Percentiles rank a stretch among this genome's conserved stretches.
These are phyloP conservation scores for Sminthurinus aureus DNA, from an alignment of 2,888 invertebrate species.

Conservation along the genomic window DNA sequence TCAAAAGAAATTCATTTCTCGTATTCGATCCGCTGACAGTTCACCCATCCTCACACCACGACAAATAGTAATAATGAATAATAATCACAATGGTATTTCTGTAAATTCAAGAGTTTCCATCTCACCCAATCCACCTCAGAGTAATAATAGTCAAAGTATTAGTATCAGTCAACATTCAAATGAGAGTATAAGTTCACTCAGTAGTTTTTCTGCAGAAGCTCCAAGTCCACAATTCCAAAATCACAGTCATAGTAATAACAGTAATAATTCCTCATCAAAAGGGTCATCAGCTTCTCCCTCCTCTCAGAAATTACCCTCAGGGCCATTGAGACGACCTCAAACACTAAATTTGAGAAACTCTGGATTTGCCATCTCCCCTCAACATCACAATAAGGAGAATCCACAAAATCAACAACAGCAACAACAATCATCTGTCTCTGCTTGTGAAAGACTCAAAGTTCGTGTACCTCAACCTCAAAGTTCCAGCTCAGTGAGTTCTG, in stretches of 20 bases:
- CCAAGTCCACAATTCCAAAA: slow-evolving; percentile 46
- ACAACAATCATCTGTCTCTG: slow-evolving; percentile 26
- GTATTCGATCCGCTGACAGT: slow-evolving; percentile 58
- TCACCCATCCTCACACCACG: slow-evolving; percentile 55
- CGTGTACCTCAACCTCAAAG: slow-evolving; percentile 43
- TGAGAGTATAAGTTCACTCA: slow-evolving; percentile 58
- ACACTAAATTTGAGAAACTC: slow-evolving; percentile 26
- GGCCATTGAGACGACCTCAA: slow-evolving; percentile 26
- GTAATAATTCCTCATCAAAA: neutral
- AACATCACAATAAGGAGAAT: neutral
- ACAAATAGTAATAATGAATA: slow-evolving; percentile 24
- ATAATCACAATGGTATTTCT: slow-evolving; percentile 18
- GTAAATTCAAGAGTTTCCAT: slow-evolving; percentile 7
- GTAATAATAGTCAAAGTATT: slow-evolving; percentile 27
- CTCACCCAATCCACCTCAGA: slow-evolving; percentile 11
- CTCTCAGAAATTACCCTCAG: slow-evolving; percentile 25
- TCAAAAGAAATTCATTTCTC: slow-evolving; percentile 39
- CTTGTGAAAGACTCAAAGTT: slow-evolving; percentile 56
- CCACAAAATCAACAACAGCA: neutral
- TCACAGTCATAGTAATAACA: slow-evolving; percentile 28
- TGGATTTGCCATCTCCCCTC: neutral
- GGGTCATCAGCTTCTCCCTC: slow-evolving; percentile 7
- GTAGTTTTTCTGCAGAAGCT: slow-evolving; percentile 53
- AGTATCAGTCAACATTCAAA: slow-evolving; percentile 46
- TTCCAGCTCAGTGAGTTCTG: neutral